These are phyloP conservation scores for Hippopotamus amphibius DNA, from an alignment of 2,113 vertebrate species.

Conservation along the genomic window DNA sequence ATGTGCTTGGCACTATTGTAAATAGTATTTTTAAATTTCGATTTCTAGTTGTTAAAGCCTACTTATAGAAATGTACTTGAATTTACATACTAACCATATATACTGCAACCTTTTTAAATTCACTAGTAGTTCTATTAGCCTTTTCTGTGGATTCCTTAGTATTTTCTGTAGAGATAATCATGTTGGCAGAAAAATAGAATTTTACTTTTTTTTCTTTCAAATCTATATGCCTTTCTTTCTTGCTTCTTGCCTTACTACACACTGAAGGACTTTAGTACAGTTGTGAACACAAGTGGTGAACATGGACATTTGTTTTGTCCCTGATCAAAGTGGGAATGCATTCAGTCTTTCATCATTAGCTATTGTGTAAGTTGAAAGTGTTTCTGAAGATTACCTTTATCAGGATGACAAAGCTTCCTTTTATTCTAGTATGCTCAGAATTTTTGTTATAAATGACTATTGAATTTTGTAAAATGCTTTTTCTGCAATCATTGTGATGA, in stretches of 20 bases:
- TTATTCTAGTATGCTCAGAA: neutral
- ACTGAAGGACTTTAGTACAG: neutral
- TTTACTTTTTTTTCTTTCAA: neutral
- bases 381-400: neutral
- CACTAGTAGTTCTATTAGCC: neutral
- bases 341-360: neutral
- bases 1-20: neutral
- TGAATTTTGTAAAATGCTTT: neutral
- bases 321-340: neutral
- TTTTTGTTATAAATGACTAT: neutral
- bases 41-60: neutral
- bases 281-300: neutral
- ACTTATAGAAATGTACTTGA: neutral
- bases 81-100: neutral
- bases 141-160: neutral
- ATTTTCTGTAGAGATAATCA: neutral
- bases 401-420: neutral
- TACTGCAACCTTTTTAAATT: neutral
- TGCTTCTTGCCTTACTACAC: neutral
- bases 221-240: neutral
- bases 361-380: neutral
- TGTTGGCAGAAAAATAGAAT: neutral
- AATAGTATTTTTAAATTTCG: neutral
- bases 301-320: neutral
- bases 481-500: neutral